Evolutionary conservation across 2,113 vertebrate species (phyloP).

Genomic region (Corynorhinus townsendii): DNA sequence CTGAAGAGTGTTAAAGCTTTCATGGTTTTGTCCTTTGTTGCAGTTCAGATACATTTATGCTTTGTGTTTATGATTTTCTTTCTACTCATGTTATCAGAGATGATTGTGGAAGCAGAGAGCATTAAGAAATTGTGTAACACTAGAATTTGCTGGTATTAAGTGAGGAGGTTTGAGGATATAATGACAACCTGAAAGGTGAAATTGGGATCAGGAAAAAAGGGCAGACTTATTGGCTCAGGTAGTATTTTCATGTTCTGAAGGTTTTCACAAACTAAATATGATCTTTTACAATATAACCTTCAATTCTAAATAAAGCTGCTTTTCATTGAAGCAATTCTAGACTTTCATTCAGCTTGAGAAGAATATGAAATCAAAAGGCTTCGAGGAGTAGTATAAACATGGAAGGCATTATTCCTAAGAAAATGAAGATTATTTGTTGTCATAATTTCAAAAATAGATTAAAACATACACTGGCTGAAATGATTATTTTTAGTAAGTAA

Average conservation of each 20-base stretch:
- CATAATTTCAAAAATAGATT: background rate
- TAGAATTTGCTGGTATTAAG: conserved; percentile 43
- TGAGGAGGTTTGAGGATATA: conserved; percentile 12
- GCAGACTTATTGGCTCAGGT: background rate
- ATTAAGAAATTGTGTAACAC: conserved; percentile 48
- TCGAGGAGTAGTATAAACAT: background rate
- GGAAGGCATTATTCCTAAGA: conserved; percentile 19
- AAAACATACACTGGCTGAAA: background rate
- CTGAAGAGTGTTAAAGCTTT: conserved; percentile 37
- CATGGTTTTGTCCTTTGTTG: background rate
- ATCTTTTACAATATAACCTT: conserved; percentile 47
- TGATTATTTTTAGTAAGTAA: background rate
- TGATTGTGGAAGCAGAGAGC: conserved; percentile 30
- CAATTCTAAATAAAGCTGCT: conserved; percentile 43
- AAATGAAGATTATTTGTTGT: background rate
- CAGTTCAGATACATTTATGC: conserved; percentile 44
- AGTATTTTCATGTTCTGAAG: conserved; percentile 35
- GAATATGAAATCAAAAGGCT: conserved; percentile 42
- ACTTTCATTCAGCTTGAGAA: conserved; percentile 23
- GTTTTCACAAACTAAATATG: conserved; percentile 37
- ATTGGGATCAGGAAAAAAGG: conserved; percentile 31
- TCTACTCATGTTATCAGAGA: conserved; percentile 64
- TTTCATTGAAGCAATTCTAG: conserved; percentile 27
- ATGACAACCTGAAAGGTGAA: conserved; percentile 53
- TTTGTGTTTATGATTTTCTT: conserved; percentile 54